These are phyloP conservation scores for Lysandra bellargus DNA, from an alignment of 2,888 invertebrate species.

Conservation along the genomic window DNA sequence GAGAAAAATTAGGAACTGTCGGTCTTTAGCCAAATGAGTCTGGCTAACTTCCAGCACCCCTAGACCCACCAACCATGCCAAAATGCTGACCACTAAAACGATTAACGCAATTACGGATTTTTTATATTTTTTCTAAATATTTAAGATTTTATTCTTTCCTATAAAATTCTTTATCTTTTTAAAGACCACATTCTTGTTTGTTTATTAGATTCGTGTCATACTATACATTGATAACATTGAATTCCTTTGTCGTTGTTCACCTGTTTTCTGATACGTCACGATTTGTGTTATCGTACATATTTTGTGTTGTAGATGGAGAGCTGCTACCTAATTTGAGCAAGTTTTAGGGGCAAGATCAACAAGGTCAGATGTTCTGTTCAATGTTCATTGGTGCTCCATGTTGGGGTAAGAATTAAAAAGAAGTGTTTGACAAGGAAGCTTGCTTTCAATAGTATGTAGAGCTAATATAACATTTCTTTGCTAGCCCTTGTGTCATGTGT, in stretches of 20 bases:
- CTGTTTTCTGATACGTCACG: conserved; percentile 23
- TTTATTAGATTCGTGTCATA: conserved; percentile 19
- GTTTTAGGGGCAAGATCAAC: not conserved
- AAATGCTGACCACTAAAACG: not conserved
- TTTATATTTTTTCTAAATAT: not conserved
- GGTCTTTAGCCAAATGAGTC: not conserved
- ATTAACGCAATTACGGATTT: not conserved
- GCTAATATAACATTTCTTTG: too few species aligned
- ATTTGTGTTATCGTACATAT: not conserved
- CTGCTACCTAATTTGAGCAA: not conserved
- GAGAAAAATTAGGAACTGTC: not conserved
- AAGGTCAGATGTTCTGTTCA: not conserved
- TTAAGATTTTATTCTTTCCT: not conserved
- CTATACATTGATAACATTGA: conserved; percentile 33
- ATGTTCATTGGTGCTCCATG: not conserved
- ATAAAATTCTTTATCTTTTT: not conserved
- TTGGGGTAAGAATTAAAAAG: too few species aligned
- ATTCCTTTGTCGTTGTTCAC: conserved; percentile 29
- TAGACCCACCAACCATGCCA: not conserved
- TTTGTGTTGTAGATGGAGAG: not conserved
- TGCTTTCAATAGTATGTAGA: too few species aligned
- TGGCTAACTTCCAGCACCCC: not conserved
- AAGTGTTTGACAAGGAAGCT: too few species aligned
- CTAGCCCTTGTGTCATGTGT: too few species aligned
- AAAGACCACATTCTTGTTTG: not conserved